A percentile compares a stretch with the other conserved stretches of the same genome.
phyloP scores from a whole-genome alignment of 2,797 vertebrate genomes.

The Columba guinea region DNA sequence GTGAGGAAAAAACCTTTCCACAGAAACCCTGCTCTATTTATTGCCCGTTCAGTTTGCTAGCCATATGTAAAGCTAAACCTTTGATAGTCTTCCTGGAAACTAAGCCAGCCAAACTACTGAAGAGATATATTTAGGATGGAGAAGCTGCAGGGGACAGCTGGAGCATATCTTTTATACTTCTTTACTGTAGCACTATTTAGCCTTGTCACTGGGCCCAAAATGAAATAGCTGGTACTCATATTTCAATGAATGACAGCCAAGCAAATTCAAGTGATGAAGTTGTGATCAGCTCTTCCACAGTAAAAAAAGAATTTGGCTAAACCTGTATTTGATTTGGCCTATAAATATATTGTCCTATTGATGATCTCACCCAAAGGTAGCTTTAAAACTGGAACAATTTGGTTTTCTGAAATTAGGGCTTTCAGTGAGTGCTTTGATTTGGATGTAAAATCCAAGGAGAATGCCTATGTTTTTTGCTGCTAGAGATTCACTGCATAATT shows the following conservation, averaged over 20 bases:
- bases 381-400: not conserved
- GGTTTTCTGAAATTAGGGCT: conserved; percentile 14
- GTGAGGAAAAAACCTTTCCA: conserved; percentile 1
- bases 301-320: not conserved
- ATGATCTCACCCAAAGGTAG: not conserved
- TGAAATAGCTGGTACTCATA: not conserved
- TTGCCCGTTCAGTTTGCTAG: conserved; percentile 16
- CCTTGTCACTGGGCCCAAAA: not conserved
- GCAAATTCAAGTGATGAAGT: conserved; percentile 12
- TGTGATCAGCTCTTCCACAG: not conserved
- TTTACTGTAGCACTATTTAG: not conserved
- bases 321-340: conserved; percentile 24
- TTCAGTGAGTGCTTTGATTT: not conserved
- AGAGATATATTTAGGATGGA: conserved; percentile 50
- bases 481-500: not conserved
- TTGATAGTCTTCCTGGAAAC: conserved; percentile 51
- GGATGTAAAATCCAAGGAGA: conserved; percentile 26
- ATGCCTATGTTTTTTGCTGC: not conserved
- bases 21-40: conserved; percentile 9
- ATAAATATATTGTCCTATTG: conserved; percentile 7
- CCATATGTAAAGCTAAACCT: conserved; percentile 3
- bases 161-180: not conserved
- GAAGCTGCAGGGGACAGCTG: not conserved
- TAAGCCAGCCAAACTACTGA: not conserved
- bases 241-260: conserved; percentile 26